Evolutionary conservation across 2,797 vertebrate genomes (phyloP), one percentile per base, ranked within the genome.

Genomic region (Eupleurogrammus muticus): DNA sequence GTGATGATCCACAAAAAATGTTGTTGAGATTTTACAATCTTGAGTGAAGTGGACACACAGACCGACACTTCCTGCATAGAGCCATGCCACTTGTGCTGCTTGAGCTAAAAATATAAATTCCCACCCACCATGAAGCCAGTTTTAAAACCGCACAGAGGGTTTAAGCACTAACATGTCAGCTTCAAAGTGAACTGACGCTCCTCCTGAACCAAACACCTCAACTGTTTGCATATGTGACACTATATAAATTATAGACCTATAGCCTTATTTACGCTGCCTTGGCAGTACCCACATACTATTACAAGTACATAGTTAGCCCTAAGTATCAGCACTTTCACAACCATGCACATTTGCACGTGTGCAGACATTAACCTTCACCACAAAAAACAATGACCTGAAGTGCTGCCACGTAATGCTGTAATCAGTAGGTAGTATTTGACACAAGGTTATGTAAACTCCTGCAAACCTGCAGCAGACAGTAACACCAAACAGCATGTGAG

Each of bases 401-500:
- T 60, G 68, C 68, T 62, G 47, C 63, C 49, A 75, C 42, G 64
- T 81, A 65, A 87, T 84, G 77, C 76, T 72, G 64, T 81, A 86
- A 86, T 80, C 72, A 86, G 65, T 36, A 38, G 79, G 52, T 74
- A 60, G 74, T 77, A 83, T 77, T 56, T 84, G 75, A 82, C 78
- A 73, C 67, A 82, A 75, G 75, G 81, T 84, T 83, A 84, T 76
- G 72, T 81, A 82, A 89, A 87, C 82, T 49, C 77, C 73, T 77
- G 46, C 51, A 60, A 71, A 70, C 51, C 50, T 44, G 28, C 58
- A 42, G 63, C 60, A 68, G 70, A 75, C 55, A 73, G 36, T 80
- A 70, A 82, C 57, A 79, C 20, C 40, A 38, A 24, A 60, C 67
- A 71, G 54, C 60, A 51, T 55, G 59, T 52, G 63, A 62, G 50